Percentiles rank a stretch among this genome's conserved stretches.
phyloP scores from a whole-genome alignment of 2,797 vertebrate genomes.

The Toxotes lorentzi region DNA sequence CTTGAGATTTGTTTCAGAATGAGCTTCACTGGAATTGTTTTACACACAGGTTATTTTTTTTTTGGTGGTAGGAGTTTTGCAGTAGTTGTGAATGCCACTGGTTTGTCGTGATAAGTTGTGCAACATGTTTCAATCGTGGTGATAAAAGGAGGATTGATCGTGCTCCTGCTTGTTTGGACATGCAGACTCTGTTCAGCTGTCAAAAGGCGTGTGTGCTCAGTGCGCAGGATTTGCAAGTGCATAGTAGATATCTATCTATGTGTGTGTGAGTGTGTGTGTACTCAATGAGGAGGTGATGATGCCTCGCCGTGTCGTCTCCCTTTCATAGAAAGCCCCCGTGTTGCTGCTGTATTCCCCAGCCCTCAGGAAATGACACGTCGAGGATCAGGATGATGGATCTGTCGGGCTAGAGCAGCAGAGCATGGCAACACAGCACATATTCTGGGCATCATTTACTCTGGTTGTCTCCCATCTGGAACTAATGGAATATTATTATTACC shows the following conservation, averaged over 20 bases:
- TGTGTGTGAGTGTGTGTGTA: neutral
- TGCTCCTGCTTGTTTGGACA: slow-evolving; percentile 38
- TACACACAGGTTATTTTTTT: neutral
- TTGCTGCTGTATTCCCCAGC: slow-evolving; percentile 63
- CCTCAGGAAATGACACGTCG: slow-evolving; percentile 75
- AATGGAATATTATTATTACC: slow-evolving; percentile 67
- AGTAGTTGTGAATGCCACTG: slow-evolving; percentile 12
- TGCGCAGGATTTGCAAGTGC: slow-evolving; percentile 34
- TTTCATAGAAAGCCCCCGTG: slow-evolving; percentile 59
- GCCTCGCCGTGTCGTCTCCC: slow-evolving; percentile 55
- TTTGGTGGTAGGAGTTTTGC: neutral
- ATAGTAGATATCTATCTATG: neutral
- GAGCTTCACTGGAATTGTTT: slow-evolving; percentile 23
- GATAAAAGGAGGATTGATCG: slow-evolving; percentile 17
- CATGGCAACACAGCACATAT: slow-evolving; percentile 57
- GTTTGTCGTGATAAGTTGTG: slow-evolving; percentile 30
- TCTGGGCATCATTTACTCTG: slow-evolving; percentile 55
- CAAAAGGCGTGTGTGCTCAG: slow-evolving; percentile 39
- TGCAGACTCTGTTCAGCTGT: slow-evolving; percentile 51
- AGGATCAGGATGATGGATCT: slow-evolving; percentile 71
- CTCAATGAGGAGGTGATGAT: slow-evolving; percentile 54
- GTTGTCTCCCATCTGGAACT: slow-evolving; percentile 57
- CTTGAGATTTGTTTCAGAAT: slow-evolving; percentile 46
- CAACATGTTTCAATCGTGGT: slow-evolving; percentile 62
- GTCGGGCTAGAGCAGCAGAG: slow-evolving; percentile 63